These are phyloP conservation scores for Bothrops jararaca DNA, from an alignment of 2,113 vertebrate species.

Conservation along the genomic window DNA sequence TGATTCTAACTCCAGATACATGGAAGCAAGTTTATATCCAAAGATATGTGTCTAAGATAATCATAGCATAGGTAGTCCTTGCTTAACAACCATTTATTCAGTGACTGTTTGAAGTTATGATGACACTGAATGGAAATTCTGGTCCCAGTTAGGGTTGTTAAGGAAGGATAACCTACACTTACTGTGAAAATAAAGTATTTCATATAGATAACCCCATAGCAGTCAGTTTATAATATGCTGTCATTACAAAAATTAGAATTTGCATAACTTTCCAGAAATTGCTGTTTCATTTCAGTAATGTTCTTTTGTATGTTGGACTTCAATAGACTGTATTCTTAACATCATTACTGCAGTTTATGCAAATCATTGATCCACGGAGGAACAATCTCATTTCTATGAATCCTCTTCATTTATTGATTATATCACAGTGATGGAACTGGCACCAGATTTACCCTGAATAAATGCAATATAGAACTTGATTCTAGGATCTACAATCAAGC, in stretches of 20 bases:
- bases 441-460: background rate
- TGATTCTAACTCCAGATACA: background rate
- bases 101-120: background rate
- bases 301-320: slow-evolving; percentile 24
- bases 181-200: slow-evolving; percentile 4
- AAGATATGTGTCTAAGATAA: slow-evolving; percentile 9
- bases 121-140: background rate
- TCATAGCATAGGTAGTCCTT: background rate
- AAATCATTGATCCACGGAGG: background rate
- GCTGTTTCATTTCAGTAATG: slow-evolving; percentile 21
- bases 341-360: background rate
- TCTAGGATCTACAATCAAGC: slow-evolving; percentile 32
- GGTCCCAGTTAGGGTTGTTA: background rate
- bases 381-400: background rate
- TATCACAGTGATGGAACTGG: background rate
- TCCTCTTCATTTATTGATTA: background rate
- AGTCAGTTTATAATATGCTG: background rate
- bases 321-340: slow-evolving; percentile 24
- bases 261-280: background rate
- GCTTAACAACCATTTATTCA: background rate
- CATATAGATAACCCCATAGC: background rate
- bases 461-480: slow-evolving; percentile 33
- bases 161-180: slow-evolving; percentile 4
- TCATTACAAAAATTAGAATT: background rate
- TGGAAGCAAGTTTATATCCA: background rate